Evolutionary conservation across 2,888 invertebrate species (phyloP).

Genomic region (Hypomecis atomaria): DNA sequence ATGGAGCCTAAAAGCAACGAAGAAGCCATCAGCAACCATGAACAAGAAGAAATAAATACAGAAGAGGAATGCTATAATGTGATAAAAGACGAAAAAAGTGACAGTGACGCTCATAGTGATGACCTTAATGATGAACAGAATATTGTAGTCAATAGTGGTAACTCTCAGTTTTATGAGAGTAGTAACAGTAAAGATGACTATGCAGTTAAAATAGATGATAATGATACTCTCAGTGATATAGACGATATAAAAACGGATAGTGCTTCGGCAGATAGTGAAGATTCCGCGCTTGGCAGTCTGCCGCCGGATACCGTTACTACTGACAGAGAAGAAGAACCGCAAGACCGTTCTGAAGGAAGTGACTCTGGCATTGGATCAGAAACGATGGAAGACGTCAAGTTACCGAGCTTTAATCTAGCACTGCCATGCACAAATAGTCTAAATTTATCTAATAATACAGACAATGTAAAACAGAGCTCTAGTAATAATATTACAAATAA

Average conservation of each 20-base stretch:
- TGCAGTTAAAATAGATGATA: slow-evolving; percentile 79
- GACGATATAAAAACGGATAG: slow-evolving; percentile 82
- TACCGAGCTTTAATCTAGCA: slow-evolving; percentile 67
- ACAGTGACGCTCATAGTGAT: slow-evolving; percentile 76
- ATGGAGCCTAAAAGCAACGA: slow-evolving; percentile 41
- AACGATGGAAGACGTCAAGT: slow-evolving; percentile 85
- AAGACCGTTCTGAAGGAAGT: slow-evolving; percentile 91
- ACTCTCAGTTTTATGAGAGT: slow-evolving; percentile 82
- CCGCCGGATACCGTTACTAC: slow-evolving; percentile 75
- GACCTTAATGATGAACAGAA: slow-evolving; percentile 76
- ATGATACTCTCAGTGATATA: slow-evolving; percentile 81
- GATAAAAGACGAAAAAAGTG: slow-evolving; percentile 71
- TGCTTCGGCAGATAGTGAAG: slow-evolving; percentile 85
- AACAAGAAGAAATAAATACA: slow-evolving; percentile 44
- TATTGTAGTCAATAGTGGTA: slow-evolving; percentile 67
- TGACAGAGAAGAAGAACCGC: slow-evolving; percentile 85
- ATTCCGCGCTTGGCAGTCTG: slow-evolving; percentile 86
- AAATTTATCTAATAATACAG: slow-evolving; percentile 43
- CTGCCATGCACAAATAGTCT: slow-evolving; percentile 64
- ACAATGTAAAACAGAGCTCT: slow-evolving; percentile 44
- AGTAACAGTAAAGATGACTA: slow-evolving; percentile 81
- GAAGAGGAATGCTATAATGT: slow-evolving; percentile 57
- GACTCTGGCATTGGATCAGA: slow-evolving; percentile 94
- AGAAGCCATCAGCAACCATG: slow-evolving; percentile 40
- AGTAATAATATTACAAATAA: slow-evolving; percentile 41